phyloP scores from a whole-genome alignment of 2,888 invertebrate genomes.

The Leptopilina drosophilae region DNA sequence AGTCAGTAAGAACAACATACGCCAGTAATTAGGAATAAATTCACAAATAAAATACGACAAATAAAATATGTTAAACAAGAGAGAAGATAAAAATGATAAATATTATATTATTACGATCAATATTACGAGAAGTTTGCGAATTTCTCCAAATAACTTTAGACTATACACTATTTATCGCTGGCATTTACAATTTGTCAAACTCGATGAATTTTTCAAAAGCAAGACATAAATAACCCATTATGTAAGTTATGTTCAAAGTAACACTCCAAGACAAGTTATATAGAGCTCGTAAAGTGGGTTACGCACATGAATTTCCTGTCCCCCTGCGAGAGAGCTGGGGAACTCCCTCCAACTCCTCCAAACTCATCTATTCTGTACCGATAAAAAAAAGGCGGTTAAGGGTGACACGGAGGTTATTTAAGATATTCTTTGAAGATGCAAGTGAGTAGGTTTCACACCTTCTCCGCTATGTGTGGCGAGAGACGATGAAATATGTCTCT shows the following conservation, averaged over 20 bases:
- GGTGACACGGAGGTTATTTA: conserved; percentile 40
- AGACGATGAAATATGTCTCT: conserved; percentile 23
- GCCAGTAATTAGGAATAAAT: no score
- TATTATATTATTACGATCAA: no score
- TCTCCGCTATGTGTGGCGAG: background rate
- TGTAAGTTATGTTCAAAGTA: background rate
- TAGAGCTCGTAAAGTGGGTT: background rate
- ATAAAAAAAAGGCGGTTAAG: conserved; percentile 53
- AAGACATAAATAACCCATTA: conserved; percentile 8
- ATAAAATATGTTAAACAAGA: no score
- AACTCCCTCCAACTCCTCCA: conserved; percentile 7
- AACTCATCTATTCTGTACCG: background rate
- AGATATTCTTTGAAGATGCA: conserved; percentile 28
- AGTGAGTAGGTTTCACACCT: conserved; percentile 29
- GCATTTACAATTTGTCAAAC: background rate
- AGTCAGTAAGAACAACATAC: no score
- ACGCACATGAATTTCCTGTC: conserved; percentile 26
- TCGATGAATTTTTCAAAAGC: background rate
- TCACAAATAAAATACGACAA: no score
- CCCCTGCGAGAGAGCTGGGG: no score
- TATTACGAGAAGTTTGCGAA: no score
- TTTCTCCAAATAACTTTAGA: no score
- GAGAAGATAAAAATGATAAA: no score
- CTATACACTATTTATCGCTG: background rate
- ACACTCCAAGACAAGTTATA: conserved; percentile 17